These are phyloP conservation scores for Nyctalus aviator DNA, from an alignment of 2,797 vertebrate species.

Conservation along the genomic window DNA sequence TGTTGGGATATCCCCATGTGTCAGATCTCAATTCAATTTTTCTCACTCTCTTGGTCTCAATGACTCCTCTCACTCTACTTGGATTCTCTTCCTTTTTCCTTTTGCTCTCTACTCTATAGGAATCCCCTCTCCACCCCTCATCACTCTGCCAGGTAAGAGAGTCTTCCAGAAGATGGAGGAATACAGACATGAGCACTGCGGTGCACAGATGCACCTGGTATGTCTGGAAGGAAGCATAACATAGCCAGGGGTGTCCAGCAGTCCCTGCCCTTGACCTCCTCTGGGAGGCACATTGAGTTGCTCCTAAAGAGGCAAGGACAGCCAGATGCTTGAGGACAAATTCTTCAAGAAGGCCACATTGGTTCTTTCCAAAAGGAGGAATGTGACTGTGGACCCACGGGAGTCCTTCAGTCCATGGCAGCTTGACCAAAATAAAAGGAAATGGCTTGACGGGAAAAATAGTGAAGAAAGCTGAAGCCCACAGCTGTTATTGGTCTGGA, in stretches of 20 bases:
- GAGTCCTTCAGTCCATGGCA: background rate
- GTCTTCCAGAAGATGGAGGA: background rate
- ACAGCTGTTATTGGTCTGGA: background rate
- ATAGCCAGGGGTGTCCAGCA: accelerated
- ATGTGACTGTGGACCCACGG: background rate
- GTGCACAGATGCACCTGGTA: accelerated
- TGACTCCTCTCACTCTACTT: background rate
- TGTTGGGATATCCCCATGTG: accelerated
- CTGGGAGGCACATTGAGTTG: background rate
- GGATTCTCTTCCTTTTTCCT: background rate
- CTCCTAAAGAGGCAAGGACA: background rate
- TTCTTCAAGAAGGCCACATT: background rate
- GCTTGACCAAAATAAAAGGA: background rate
- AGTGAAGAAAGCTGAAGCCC: background rate
- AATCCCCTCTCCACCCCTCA: accelerated
- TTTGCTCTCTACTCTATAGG: background rate
- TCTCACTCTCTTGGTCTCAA: background rate
- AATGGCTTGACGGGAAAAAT: background rate
- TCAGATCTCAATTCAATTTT: background rate
- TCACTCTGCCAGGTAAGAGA: background rate
- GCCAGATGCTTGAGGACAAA: background rate
- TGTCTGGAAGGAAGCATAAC: background rate
- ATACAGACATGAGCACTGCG: background rate
- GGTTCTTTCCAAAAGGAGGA: background rate
- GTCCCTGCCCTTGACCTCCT: background rate